Evolutionary conservation across 1,140 invertebrate species (phyloP).

Genomic region (Dolichoris vasculosae): DNA sequence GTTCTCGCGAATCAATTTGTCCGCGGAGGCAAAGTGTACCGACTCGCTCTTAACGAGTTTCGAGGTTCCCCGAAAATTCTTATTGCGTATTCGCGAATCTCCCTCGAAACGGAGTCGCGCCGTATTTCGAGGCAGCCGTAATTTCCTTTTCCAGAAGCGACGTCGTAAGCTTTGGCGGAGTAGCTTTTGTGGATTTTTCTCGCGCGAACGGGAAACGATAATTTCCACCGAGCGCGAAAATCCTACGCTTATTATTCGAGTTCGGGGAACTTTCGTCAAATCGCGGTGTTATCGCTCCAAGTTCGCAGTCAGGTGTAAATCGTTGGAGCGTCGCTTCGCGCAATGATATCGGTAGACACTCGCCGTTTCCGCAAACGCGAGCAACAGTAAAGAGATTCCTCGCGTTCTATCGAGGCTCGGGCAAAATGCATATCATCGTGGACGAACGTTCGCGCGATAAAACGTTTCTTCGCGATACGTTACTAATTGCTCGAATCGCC

Average conservation of each 20-base stretch:
- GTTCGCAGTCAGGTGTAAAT: too few species aligned
- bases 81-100: background rate
- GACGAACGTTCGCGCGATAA: background rate
- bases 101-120: too few species aligned
- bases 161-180: too few species aligned
- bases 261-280: background rate
- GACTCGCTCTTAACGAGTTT: too few species aligned
- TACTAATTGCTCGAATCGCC: constrained; percentile 10
- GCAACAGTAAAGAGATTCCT: background rate
- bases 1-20: background rate
- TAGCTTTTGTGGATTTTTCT: too few species aligned
- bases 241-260: background rate
- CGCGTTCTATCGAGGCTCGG: background rate
- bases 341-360: too few species aligned
- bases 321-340: too few species aligned
- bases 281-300: background rate
- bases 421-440: background rate
- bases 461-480: constrained; percentile 11
- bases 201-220: background rate
- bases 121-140: too few species aligned
- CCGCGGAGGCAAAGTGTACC: too few species aligned
- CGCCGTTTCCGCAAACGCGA: too few species aligned
- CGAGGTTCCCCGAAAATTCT: background rate
- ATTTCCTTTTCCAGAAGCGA: too few species aligned
- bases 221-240: constrained; percentile 21